Conservation (phyloP, 2,113 vertebrate species). For the Lepus timidus region DNA sequence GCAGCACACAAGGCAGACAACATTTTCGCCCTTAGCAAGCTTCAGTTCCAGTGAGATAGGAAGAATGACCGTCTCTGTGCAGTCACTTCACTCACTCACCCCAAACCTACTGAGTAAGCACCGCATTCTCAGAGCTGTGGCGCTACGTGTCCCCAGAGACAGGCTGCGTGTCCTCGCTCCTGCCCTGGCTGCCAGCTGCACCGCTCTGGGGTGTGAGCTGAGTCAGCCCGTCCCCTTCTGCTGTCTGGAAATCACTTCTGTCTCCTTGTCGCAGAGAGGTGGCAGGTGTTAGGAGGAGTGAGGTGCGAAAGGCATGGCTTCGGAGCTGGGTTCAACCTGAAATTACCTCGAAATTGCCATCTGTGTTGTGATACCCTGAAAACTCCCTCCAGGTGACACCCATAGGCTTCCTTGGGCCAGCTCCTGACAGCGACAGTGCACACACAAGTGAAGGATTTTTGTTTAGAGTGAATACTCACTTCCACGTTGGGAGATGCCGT, state of each 20-base stretch:
- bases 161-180: neutral
- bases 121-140: neutral
- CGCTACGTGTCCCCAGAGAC: neutral
- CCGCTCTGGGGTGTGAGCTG: neutral
- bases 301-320: neutral
- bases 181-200: rapidly evolving
- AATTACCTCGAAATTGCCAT: neutral
- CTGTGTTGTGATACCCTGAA: neutral
- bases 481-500: neutral
- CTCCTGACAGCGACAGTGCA: neutral
- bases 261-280: neutral
- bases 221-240: neutral
- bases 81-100: neutral
- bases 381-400: neutral
- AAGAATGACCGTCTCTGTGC: neutral
- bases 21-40: neutral
- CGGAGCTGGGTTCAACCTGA: neutral
- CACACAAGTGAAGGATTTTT: neutral
- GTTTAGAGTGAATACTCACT: conserved; percentile 8
- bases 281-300: neutral
- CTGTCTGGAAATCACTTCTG: neutral
- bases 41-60: neutral
- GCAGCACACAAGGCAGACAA: neutral
- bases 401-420: neutral
- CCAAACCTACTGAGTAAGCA: neutral